Conservation (phyloP, 2,888 invertebrate species). For the Nudaria mundana region DNA sequence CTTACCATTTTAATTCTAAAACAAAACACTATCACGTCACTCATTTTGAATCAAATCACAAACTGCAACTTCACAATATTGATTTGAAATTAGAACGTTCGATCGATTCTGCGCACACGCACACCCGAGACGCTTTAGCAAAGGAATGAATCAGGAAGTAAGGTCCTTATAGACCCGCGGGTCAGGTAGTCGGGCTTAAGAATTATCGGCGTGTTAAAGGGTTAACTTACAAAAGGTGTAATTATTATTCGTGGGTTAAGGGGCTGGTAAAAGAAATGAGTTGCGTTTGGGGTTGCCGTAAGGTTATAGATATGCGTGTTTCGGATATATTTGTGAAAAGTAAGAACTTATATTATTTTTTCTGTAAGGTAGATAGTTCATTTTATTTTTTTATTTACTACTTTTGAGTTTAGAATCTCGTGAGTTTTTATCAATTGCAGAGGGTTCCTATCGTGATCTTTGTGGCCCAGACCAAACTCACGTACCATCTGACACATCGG, state of each 20-base stretch:
- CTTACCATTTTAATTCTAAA: conserved; percentile 6
- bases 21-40: conserved; percentile 13
- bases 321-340: conserved; percentile 32
- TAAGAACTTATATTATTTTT: conserved; percentile 16
- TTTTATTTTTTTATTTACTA: too few relatives aligned
- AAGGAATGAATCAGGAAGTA: conserved; percentile 77
- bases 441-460: too few relatives aligned
- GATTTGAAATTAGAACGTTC: conserved; percentile 38
- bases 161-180: conserved; percentile 58
- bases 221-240: conserved; percentile 74
- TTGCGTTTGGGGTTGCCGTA: conserved; percentile 60
- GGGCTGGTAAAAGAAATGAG: conserved; percentile 57
- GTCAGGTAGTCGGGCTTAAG: conserved; percentile 77
- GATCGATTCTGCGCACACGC: conserved; percentile 65
- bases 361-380: conserved; percentile 6
- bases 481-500: too few relatives aligned
- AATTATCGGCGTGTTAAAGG: conserved; percentile 74
- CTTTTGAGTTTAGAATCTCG: too few relatives aligned
- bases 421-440: too few relatives aligned
- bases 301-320: conserved; percentile 61
- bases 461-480: too few relatives aligned
- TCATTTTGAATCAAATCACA: not conserved
- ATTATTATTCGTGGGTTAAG: conserved; percentile 74
- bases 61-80: conserved; percentile 15
- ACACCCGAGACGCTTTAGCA: conserved; percentile 59